Evolutionary conservation across 2,113 vertebrate species (phyloP).

Genomic region (Phodopus roborovskii): DNA sequence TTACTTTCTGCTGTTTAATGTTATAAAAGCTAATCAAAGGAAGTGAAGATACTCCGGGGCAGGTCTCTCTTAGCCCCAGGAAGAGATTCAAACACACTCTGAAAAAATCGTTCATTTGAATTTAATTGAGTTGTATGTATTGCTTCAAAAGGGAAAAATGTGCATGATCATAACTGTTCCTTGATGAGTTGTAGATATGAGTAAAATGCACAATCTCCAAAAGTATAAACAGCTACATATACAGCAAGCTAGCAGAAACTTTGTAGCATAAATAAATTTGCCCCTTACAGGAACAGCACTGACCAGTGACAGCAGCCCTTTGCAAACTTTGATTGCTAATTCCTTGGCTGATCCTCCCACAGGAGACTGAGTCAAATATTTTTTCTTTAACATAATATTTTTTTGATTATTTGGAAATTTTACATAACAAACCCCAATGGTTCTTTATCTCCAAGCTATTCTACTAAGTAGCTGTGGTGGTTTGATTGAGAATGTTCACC

Average conservation of each 20-base stretch:
- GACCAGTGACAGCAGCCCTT: not conserved
- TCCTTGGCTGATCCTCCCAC: not conserved
- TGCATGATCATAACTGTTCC: not conserved
- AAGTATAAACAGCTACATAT: not conserved
- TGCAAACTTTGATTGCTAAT: constrained; percentile 4
- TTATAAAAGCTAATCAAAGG: constrained; percentile 65
- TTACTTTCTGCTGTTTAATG: constrained; percentile 64
- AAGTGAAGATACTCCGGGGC: constrained; percentile 41
- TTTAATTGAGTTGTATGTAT: constrained; percentile 2
- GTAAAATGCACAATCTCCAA: not conserved
- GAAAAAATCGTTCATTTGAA: constrained; percentile 63
- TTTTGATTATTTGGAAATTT: not conserved
- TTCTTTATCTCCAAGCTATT: constrained; percentile 44
- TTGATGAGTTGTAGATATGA: not conserved
- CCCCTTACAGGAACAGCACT: not conserved
- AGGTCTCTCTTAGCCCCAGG: constrained; percentile 54
- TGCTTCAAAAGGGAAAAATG: constrained; percentile 21
- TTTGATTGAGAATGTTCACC: too few relatives aligned
- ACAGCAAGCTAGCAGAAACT: not conserved
- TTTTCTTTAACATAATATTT: not conserved
- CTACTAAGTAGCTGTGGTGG: not conserved
- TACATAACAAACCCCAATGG: not conserved
- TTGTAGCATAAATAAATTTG: not conserved
- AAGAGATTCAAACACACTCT: constrained; percentile 58
- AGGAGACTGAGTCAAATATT: not conserved